phyloP scores from a whole-genome alignment of 2,113 vertebrate genomes.

The Pseudopodoces humilis region DNA sequence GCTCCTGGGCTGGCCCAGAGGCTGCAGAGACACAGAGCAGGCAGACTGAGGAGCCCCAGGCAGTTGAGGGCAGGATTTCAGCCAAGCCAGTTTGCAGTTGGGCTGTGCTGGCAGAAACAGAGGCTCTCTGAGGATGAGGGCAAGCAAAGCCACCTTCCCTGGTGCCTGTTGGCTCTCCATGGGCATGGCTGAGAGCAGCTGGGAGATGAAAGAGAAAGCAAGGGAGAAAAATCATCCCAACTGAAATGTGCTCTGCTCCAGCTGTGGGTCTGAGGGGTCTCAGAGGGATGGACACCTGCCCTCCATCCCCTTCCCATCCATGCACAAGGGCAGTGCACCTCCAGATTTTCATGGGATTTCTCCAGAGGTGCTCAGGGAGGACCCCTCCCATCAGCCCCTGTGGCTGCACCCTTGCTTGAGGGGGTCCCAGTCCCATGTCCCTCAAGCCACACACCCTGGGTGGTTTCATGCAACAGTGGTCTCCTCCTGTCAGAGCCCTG shows the following conservation, averaged over 20 bases:
- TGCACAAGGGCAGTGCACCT: neutral
- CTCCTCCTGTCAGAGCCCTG: neutral
- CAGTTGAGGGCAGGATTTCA: neutral
- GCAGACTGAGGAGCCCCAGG: neutral
- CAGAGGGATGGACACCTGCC: neutral
- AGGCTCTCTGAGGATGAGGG: neutral
- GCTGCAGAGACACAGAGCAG: neutral
- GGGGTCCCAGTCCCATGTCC: rapidly evolving
- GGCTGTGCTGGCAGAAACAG: neutral
- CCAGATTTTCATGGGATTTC: neutral
- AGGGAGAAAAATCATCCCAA: neutral
- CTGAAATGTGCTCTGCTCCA: neutral
- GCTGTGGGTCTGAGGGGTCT: neutral
- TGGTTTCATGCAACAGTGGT: neutral
- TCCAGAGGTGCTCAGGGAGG: neutral
- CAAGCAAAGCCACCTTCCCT: neutral
- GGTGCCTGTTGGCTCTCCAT: rapidly evolving
- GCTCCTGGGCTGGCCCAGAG: neutral
- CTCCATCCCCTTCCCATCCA: neutral
- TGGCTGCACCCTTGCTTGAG: neutral
- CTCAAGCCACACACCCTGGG: neutral
- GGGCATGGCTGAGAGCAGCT: neutral
- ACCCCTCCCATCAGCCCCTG: neutral
- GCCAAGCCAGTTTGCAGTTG: neutral
- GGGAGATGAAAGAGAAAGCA: neutral